Evolutionary conservation across 2,113 vertebrate genomes (phyloP), one percentile per base, ranked within the genome.

Genomic region (Suricata suricatta): DNA sequence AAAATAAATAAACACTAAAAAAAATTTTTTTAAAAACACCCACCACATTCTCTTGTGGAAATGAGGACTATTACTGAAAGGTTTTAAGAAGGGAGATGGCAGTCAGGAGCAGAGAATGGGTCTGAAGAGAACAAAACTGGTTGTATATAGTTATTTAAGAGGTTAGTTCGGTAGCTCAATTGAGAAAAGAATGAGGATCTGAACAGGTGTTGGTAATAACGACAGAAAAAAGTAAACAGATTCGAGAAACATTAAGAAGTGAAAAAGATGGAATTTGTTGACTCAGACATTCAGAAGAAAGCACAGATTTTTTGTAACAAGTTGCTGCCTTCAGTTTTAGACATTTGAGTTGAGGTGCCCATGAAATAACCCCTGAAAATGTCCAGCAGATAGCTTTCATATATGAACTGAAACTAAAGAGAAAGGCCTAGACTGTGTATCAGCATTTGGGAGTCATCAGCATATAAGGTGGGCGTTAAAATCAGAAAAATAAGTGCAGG

Each of bases 251-350:
- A 93, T 50, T 92, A 84, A 93, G 41, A 90, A 79, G 15, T 82
- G 15, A 88, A 80, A 80, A 3, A 50, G 60, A 50, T 60, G 17
- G 25, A 69, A 68, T 85, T 64, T 76, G 4, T 81, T 88, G 82
- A 93, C 41, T 88, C 16, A 44, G 33, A 54, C 19, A 81, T 90
- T 96, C n/a, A 50, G 27, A 88, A 93, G 38, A 7, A 96, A 92
- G 21, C 50, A 3, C 7, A 69, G 3, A 17, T 87, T 94, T 84
- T 44, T 41, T 14, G 66, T 88, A 91, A 50, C 25, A 93, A 47
- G 57, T 76, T 68, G 6, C 3, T 90, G 23, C 29, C 80, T 83
- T 97, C n/a, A 23, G 25, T 88, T 84, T 96, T 72, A 80, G 69
- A 72, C 16, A 83, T 79, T 90, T 88, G 57, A 89, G 33, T 72